Base-by-base conservation (phyloP, 2,888 invertebrate species). In the Flexamia atlantica region DNA sequence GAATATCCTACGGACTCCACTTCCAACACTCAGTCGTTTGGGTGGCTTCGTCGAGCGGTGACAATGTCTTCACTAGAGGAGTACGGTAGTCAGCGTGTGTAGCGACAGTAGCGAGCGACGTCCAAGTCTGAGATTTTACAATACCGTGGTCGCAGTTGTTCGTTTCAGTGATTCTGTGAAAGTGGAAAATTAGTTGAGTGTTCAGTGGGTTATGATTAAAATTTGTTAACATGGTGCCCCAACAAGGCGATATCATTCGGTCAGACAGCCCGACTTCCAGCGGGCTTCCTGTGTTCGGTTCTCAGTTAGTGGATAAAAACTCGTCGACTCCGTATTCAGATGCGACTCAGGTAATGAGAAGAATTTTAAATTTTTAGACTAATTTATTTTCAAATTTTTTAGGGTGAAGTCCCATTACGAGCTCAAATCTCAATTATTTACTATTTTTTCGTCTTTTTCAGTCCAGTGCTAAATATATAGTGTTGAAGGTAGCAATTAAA, bases 301-400 rank as follows among this genome's bases (percentile, higher is more conserved):
- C 98, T 84, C 95, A 97, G 90, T 93, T 95, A 89, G 95, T 98
- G 91, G 95, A 96, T 92, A 95, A 96, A 91, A 95, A 96, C 90
- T 98, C 98, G 42, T 93, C 95, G 82, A 99, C 98, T 85, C 99
- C 99, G 85, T 99, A 99, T 92, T 97, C 98, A 89, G 99, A 99
- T 93, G 99, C 99, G 86, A 99, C 99, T 88, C 96, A 97, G 96
- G 97, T 97, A 92, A 94, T 94, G 84, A 83, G 82, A 74, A 2
- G 2, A 9, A 36, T 87, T 86, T 87, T 60, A 85, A 84, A 79
- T 86, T 88, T 88, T 95, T 72, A 1, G 12, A 53, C n/a, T n/a
- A 53, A 20, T 53, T 53, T 12, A 9, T 20, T 36, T 36, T 36
- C 36, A 7, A 9, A 36, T 36, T 7, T 7, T 4, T 4, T 36